These are phyloP conservation scores for Heteromurus nitidus DNA, from an alignment of 2,888 invertebrate species.

Conservation along the genomic window DNA sequence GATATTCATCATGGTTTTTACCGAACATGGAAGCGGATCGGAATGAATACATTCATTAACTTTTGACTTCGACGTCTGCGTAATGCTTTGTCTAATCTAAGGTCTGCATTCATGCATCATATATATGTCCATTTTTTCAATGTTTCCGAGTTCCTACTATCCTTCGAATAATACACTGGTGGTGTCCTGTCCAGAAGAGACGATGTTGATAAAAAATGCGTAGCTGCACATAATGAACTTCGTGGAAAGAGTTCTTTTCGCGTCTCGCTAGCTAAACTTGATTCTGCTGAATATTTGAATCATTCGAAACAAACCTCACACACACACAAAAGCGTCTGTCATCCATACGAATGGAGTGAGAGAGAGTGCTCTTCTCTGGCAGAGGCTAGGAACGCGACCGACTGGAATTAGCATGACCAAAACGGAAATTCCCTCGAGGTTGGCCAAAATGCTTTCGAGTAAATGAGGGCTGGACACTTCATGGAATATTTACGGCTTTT, in stretches of 20 bases:
- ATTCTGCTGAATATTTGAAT: slow-evolving; percentile 26
- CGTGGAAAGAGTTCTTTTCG: neutral
- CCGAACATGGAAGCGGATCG: too few species aligned
- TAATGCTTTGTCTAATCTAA: too few species aligned
- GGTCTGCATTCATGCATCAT: neutral
- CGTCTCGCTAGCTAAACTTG: neutral
- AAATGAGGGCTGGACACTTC: slow-evolving; percentile 52
- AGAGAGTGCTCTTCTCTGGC: too few species aligned
- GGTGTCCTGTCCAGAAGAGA: too few species aligned
- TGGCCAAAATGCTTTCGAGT: slow-evolving; percentile 38
- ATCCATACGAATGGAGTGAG: too few species aligned
- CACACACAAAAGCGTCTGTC: too few species aligned
- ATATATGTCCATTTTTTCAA: too few species aligned
- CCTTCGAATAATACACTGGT: neutral
- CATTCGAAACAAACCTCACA: slow-evolving; percentile 18
- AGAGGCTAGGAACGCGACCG: neutral
- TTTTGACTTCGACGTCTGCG: too few species aligned
- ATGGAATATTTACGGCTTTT: slow-evolving; percentile 49
- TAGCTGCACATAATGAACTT: neutral
- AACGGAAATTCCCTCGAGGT: slow-evolving; percentile 44
- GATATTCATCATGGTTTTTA: too few species aligned
- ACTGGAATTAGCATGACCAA: slow-evolving; percentile 29
- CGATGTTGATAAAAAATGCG: neutral
- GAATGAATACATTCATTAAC: too few species aligned
- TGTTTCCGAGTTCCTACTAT: too few species aligned